Base-by-base conservation (phyloP, 2,888 invertebrate genomes). In the Xanthorhoe spadicearia region DNA sequence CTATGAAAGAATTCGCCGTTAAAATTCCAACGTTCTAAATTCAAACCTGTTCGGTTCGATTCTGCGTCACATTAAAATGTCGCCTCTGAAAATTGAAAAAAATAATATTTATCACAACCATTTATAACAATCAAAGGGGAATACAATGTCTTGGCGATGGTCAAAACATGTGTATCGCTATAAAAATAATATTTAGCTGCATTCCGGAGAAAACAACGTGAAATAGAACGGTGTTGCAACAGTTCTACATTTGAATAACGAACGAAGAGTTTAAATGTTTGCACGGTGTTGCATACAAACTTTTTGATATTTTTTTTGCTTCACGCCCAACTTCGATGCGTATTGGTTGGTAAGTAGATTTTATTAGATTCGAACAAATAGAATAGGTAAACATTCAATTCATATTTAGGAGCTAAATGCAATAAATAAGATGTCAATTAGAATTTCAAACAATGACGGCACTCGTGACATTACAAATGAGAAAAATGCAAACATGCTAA, bases 51-150 rank as follows among this genome's bases (percentile, higher is more conserved):
- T 71, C 69, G 70, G 70, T 71, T 71, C 64, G 67, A 69, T 71
- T 70, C 67, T n/a, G 68, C 60, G 64, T 48, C 64, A 55, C 66
- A 74, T 74, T 68, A 74, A 69, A 64, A 54, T 69, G 70, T 69
- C 72, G 56, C 49, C 71, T 64, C 32, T 60, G 57, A 54, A 50
- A 62, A 51, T 59, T 66, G 69, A 64, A 51, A 64, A 66, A 68
- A 66, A 65, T 70, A 75, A 70, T 70, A 72, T 74, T 78, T 69
- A 78, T 70, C 74, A 71, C 71, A 71, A 75, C 74, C 75, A 79
- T 83, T 78, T 83, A 77, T 79, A 74, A 74, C 74, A 78, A 82
- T 79, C 76, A 70, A 74, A 69, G 59, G 69, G 62, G 74, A 77
- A 78, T 77, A 81, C 81, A 81, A 78, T 82, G 78, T 80, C 73